A percentile compares a stretch with the other conserved stretches of the same genome.
These are phyloP conservation scores for Panulirus ornatus DNA, from an alignment of 1,140 invertebrate genomes.

Conservation along the genomic window DNA sequence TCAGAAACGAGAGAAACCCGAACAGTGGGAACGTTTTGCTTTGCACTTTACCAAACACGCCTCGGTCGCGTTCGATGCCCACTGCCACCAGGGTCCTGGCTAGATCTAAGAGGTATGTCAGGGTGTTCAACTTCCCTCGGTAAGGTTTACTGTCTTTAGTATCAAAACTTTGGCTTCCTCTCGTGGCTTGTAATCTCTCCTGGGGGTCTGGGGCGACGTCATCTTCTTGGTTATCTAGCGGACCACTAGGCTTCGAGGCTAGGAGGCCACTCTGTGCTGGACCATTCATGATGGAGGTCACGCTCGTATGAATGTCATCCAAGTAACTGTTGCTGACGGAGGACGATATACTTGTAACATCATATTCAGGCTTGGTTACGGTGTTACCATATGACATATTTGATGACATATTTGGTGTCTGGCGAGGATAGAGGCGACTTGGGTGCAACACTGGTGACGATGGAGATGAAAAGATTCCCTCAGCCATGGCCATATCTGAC, in stretches of 20 bases:
- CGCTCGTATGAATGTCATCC: not conserved
- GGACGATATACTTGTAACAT: not conserved
- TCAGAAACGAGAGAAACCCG: slow-evolving; percentile 49
- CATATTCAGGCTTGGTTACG: not conserved
- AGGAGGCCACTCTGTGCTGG: not conserved
- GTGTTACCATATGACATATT: not conserved
- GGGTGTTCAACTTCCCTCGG: not conserved
- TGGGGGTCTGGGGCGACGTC: no score
- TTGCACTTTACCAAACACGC: not conserved
- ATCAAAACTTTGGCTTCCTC: not conserved
- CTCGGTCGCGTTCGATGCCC: not conserved
- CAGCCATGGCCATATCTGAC: not conserved
- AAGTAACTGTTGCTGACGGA: not conserved
- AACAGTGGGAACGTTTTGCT: slow-evolving; percentile 32
- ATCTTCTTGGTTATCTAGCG: no score
- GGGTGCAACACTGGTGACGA: not conserved
- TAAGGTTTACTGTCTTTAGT: not conserved
- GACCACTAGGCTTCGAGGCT: no score
- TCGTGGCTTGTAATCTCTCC: not conserved
- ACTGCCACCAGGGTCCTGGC: not conserved
- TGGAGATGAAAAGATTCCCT: not conserved
- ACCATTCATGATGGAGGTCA: not conserved
- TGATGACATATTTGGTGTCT: no score
- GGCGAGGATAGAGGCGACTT: no score
- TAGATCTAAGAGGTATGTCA: not conserved